A percentile compares a stretch with the other conserved stretches of the same genome.
Conservation (phyloP, 2,888 invertebrate genomes). For the Deilephila elpenor region DNA sequence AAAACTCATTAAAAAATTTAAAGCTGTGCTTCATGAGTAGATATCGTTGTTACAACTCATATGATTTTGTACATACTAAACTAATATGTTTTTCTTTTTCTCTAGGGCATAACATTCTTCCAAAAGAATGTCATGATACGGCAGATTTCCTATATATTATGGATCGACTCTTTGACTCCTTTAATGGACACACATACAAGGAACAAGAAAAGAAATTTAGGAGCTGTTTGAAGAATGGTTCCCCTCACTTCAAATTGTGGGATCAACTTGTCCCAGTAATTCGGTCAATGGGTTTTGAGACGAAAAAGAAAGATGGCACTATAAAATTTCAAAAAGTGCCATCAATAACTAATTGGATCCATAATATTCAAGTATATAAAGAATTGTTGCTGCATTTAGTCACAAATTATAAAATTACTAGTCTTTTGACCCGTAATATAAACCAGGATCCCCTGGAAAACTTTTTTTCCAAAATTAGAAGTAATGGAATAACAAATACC, state of each 20-base stretch:
- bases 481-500: conserved; percentile 3
- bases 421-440: not conserved
- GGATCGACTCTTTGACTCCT: too few species aligned
- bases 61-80: too few species aligned
- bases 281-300: too few species aligned
- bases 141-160: too few species aligned
- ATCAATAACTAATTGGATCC: not conserved
- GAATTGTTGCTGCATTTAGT: not conserved
- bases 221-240: too few species aligned
- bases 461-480: conserved; percentile 2
- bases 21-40: not conserved
- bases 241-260: too few species aligned
- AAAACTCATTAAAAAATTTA: not conserved
- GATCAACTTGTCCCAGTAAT: too few species aligned
- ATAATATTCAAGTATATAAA: not conserved
- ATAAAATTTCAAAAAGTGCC: not conserved
- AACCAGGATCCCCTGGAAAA: not conserved
- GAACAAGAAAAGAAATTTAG: too few species aligned
- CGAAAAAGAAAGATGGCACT: not conserved
- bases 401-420: conserved; percentile 1
- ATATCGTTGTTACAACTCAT: not conserved
- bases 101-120: too few species aligned
- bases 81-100: too few species aligned
- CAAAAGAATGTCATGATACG: too few species aligned
- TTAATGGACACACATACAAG: too few species aligned